Percentiles rank a stretch among this genome's conserved stretches.
phyloP scores from a whole-genome alignment of 92 coral and sea anemone genomes.

The Anthopleura xanthogrammica region DNA sequence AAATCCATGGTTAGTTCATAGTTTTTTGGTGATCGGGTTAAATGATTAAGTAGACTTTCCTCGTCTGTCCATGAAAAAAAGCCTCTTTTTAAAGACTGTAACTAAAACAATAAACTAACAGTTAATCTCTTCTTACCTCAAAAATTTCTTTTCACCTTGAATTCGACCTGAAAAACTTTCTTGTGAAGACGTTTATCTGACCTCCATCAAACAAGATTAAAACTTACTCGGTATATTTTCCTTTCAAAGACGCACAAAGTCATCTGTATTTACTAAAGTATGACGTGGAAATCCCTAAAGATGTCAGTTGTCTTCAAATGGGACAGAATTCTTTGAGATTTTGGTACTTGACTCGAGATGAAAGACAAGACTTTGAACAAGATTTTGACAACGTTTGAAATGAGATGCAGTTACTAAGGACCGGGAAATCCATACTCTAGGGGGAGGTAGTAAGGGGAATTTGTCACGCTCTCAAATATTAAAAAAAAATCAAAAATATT shows the following conservation, averaged over 20 bases:
- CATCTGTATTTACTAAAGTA: background rate
- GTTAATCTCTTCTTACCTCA: background rate
- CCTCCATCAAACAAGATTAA: background rate
- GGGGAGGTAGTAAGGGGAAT: background rate
- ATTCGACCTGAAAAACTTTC: background rate
- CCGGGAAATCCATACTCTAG: background rate
- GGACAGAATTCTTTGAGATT: constrained; percentile 3
- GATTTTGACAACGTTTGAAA: constrained; percentile 7
- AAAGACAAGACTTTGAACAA: background rate
- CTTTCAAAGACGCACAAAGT: background rate
- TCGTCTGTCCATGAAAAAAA: background rate
- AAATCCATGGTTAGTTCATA: background rate
- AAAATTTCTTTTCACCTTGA: background rate
- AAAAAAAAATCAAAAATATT: too few species aligned
- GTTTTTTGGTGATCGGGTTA: background rate
- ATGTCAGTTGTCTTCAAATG: constrained; percentile 6
- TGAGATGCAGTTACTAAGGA: constrained; percentile 20
- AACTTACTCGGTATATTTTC: background rate
- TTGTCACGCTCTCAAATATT: background rate
- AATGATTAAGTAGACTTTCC: background rate
- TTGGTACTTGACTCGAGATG: background rate
- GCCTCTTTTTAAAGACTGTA: background rate
- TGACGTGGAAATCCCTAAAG: background rate
- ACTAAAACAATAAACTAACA: background rate
- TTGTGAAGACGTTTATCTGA: background rate